These are phyloP conservation scores for Neosilurus hyrtlii DNA, from an alignment of 2,797 vertebrate genomes.

Conservation along the genomic window DNA sequence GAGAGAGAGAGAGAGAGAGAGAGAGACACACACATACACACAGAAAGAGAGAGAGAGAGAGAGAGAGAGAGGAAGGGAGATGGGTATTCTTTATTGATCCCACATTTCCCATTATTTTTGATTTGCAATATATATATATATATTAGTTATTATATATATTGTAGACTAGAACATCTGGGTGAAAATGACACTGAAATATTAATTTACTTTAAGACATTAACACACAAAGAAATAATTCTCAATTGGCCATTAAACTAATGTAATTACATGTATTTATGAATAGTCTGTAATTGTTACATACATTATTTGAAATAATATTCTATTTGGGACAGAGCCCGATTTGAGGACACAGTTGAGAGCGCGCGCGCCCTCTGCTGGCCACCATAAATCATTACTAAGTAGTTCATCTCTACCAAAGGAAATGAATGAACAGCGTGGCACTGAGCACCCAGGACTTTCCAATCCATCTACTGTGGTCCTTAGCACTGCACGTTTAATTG, in stretches of 20 bases:
- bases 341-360: not conserved
- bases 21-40: not conserved
- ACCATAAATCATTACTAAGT: not conserved
- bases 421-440: not conserved
- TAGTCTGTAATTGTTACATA: not conserved
- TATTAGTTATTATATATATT: not conserved
- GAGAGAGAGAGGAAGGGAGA: not conserved
- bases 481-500: not conserved
- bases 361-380: constrained; percentile 37
- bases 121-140: not conserved
- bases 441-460: not conserved
- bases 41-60: not conserved
- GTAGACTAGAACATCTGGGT: not conserved
- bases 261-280: constrained; percentile 1
- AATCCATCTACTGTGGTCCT: not conserved
- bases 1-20: not conserved
- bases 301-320: not conserved
- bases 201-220: not conserved
- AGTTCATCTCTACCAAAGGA: not conserved
- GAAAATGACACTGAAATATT: not conserved
- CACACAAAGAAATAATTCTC: not conserved
- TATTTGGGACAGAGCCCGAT: constrained; percentile 1
- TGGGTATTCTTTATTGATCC: not conserved
- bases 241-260: not conserved
- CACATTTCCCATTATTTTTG: not conserved